A percentile compares a stretch with the other conserved stretches of the same genome.
Evolutionary conservation across 2,797 vertebrate genomes (phyloP).

Genomic region (Anguilla pacifica): DNA sequence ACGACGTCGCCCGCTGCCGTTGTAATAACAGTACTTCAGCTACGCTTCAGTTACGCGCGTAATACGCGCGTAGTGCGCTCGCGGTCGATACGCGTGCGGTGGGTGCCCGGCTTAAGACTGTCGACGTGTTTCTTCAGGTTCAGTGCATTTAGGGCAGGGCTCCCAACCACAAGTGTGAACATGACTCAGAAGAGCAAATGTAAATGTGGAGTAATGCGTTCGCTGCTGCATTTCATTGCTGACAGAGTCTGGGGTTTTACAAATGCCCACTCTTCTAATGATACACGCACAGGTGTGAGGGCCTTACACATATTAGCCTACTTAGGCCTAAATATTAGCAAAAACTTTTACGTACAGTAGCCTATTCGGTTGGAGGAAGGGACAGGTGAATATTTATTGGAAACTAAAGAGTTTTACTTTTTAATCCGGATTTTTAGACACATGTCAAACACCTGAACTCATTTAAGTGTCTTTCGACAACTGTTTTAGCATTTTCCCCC

Average conservation of each 20-base stretch:
- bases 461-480: neutral
- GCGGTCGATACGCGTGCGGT: too few relatives aligned
- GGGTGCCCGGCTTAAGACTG: too few relatives aligned
- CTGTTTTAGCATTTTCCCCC: neutral
- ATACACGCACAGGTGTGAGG: neutral
- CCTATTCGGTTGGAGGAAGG: neutral
- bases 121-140: neutral
- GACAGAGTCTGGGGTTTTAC: neutral
- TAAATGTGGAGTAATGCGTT: neutral
- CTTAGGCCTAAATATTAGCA: neutral
- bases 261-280: neutral
- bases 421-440: neutral
- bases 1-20: too few relatives aligned
- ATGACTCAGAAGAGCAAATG: neutral
- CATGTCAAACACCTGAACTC: neutral
- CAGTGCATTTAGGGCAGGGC: conserved; percentile 2
- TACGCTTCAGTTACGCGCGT: too few relatives aligned
- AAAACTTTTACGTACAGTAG: neutral
- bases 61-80: too few relatives aligned
- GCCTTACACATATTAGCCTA: neutral
- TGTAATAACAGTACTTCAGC: too few relatives aligned
- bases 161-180: neutral
- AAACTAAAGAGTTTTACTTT: neutral
- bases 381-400: neutral
- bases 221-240: neutral